Evolutionary conservation across 2,113 vertebrate genomes (phyloP).

Genomic region (Menidia beryllina): DNA sequence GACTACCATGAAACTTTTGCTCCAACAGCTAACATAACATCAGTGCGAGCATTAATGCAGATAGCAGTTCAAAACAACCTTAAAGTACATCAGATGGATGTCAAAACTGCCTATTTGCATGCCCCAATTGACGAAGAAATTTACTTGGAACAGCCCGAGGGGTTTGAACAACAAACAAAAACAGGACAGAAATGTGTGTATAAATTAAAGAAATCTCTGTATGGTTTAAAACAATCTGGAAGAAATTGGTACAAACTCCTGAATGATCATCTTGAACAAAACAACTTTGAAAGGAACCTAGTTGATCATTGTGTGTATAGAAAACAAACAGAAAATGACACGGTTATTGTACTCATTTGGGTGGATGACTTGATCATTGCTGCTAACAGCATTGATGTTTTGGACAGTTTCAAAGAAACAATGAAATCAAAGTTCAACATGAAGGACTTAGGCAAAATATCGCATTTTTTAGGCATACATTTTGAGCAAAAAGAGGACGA

Average conservation of each 20-base stretch:
- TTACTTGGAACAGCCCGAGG: not conserved
- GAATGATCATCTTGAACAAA: not conserved
- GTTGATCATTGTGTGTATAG: conserved; percentile 1
- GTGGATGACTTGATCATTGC: not conserved
- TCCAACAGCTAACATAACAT: not conserved
- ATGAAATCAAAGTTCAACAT: conserved; percentile 1
- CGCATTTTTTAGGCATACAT: not conserved
- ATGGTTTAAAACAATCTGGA: conserved; percentile 1
- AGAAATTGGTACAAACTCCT: conserved; percentile 5
- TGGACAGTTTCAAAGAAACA: not conserved
- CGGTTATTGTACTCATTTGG: not conserved
- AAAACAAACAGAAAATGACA: not conserved
- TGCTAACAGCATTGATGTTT: not conserved
- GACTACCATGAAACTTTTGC: not conserved
- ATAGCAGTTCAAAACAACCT: not conserved
- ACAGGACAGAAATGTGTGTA: not conserved
- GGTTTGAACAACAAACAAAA: not conserved
- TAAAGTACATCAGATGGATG: too few species aligned
- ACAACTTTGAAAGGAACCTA: too few species aligned
- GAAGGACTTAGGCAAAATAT: not conserved
- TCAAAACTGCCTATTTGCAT: too few species aligned
- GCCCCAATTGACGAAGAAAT: not conserved
- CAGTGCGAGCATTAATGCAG: not conserved
- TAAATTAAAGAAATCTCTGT: not conserved
- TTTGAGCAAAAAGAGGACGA: not conserved